Conservation (phyloP, 2,888 invertebrate species). For the Himalopsyche tibetana region DNA sequence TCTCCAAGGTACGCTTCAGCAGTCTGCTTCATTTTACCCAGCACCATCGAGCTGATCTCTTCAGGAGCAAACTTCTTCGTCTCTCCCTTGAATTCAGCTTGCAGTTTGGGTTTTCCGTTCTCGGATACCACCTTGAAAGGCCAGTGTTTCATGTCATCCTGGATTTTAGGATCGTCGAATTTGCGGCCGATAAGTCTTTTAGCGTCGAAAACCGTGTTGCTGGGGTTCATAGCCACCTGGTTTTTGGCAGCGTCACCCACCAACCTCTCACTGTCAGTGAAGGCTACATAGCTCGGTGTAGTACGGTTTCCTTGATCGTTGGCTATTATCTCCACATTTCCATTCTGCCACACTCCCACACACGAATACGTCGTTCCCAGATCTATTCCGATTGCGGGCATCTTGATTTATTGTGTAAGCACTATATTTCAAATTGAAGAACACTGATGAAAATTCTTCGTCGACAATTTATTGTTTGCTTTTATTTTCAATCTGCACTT, state of each 20-base stretch:
- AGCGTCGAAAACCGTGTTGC: constrained; percentile 84
- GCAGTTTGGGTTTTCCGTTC: constrained; percentile 81
- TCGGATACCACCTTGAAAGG: constrained; percentile 83
- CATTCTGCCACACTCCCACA: constrained; percentile 90
- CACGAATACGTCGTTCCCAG: constrained; percentile 81
- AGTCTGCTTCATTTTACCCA: constrained; percentile 81
- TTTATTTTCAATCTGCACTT: too few species aligned
- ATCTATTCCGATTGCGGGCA: constrained; percentile 16
- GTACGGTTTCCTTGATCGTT: constrained; percentile 93
- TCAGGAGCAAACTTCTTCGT: constrained; percentile 81
- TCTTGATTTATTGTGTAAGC: background rate
- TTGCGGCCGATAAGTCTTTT: constrained; percentile 89
- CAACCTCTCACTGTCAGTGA: constrained; percentile 88
- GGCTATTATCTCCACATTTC: constrained; percentile 89
- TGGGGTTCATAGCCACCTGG: constrained; percentile 86
- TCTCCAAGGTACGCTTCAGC: constrained; percentile 67
- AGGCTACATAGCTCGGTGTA: constrained; percentile 92
- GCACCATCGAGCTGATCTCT: constrained; percentile 84
- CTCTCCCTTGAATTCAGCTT: constrained; percentile 82
- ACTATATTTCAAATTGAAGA: too few species aligned
- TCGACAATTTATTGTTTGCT: too few species aligned
- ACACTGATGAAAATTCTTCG: too few species aligned
- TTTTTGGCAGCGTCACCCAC: constrained; percentile 93
- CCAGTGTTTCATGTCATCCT: constrained; percentile 90
- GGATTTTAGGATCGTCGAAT: constrained; percentile 85